Evolutionary conservation across 2,797 vertebrate species (phyloP).

Genomic region (Acridotheres tristis): DNA sequence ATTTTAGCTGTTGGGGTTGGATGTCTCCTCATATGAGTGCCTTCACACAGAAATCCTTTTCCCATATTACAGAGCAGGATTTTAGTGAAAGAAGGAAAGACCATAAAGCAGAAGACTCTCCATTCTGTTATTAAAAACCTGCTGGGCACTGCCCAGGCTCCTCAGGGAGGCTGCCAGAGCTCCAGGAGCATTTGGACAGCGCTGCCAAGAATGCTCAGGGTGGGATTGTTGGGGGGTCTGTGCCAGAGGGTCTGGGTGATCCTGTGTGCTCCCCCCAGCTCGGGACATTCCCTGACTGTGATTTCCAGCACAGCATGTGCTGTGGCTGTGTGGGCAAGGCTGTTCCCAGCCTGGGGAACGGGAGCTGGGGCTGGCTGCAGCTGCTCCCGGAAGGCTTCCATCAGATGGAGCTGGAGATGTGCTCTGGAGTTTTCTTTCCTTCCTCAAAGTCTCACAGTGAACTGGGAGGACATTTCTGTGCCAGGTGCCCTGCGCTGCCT

Average conservation of each 20-base stretch:
- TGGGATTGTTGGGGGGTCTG: background rate
- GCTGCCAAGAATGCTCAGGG: rapidly evolving
- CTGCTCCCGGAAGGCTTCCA: background rate
- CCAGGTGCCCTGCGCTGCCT: background rate
- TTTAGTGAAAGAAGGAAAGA: background rate
- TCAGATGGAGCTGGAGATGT: background rate
- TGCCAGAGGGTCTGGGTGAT: rapidly evolving
- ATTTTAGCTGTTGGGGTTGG: background rate
- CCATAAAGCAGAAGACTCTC: background rate
- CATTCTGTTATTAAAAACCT: background rate
- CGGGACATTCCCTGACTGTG: background rate
- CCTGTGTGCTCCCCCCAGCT: background rate
- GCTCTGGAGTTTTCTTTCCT: background rate
- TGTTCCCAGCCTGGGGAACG: background rate
- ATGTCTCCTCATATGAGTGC: background rate
- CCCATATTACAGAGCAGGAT: background rate
- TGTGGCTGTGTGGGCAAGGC: background rate
- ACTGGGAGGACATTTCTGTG: too few species aligned
- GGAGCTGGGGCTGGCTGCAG: background rate
- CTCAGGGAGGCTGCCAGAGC: background rate
- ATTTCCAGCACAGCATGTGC: background rate
- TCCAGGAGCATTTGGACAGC: background rate
- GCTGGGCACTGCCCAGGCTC: background rate
- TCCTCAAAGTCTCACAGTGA: background rate
- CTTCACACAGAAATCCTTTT: background rate